Percentiles rank a stretch among this genome's conserved stretches.
Evolutionary conservation across 2,797 vertebrate genomes (phyloP).

Genomic region (Scyliorhinus canicula): DNA sequence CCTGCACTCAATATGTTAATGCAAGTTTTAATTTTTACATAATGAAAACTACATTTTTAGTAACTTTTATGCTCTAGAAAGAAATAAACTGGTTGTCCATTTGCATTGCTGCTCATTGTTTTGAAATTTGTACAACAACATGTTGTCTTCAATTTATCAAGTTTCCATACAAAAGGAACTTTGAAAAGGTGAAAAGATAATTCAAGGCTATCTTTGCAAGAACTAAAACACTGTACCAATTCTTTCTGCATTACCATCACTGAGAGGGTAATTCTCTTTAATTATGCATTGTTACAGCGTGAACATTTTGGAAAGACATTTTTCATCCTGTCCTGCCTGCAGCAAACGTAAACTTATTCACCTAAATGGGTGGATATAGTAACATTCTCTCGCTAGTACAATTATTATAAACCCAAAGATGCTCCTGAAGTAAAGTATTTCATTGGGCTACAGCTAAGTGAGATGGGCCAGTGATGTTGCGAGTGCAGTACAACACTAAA

Average conservation of each 20-base stretch:
- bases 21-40: too few relatives aligned
- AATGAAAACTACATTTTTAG: neutral
- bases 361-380: neutral
- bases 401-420: neutral
- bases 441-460: neutral
- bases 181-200: neutral
- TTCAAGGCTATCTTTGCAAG: neutral
- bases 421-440: neutral
- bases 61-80: neutral
- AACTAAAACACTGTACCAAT: neutral
- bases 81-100: neutral
- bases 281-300: neutral
- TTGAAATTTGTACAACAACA: neutral
- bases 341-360: neutral
- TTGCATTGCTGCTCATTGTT: neutral
- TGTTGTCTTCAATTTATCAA: neutral
- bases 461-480: neutral
- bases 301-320: neutral
- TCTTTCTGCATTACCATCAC: neutral
- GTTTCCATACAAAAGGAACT: neutral
- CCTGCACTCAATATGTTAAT: too few relatives aligned
- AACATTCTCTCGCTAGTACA: neutral
- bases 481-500: neutral
- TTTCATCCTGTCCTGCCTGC: neutral
- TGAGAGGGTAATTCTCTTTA: neutral